Base-by-base conservation (phyloP, 2,797 vertebrate species). In the Aselliscus stoliczkanus region DNA sequence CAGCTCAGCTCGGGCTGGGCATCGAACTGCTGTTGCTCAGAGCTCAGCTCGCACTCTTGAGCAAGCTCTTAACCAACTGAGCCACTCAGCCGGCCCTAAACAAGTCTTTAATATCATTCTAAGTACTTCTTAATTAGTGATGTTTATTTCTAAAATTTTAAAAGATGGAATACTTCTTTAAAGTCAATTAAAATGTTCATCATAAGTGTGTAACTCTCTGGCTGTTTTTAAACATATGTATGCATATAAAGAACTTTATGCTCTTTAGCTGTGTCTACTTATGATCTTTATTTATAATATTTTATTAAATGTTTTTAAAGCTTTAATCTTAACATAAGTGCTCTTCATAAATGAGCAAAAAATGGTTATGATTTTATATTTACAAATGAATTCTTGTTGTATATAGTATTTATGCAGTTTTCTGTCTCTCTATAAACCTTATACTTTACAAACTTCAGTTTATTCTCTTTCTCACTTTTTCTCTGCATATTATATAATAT, bases 51-150 rank as follows among this genome's bases (percentile, higher is more conserved):
- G n/a, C n/a, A n/a, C n/a, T n/a, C n/a, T n/a, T n/a, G n/a, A n/a
- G n/a, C n/a, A n/a, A n/a, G n/a, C n/a, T n/a, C n/a, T n/a, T n/a
- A n/a, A n/a, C n/a, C n/a, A n/a, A n/a, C n/a, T n/a, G n/a, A n/a
- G n/a, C n/a, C n/a, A n/a, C n/a, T n/a, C n/a, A n/a, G n/a, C n/a
- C n/a, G n/a, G n/a, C n/a, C n/a, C n/a, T n/a, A n/a, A n/a, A 97
- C 44, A 92, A 97, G 93, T 97, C 82, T 97, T 95, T 96, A 96
- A 94, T 88, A 75, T 93, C 77, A 98, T 97, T 98, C 94, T 96
- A 85, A 93, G 23, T 88, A 97, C 90, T 95, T 91, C 97, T 93
- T 95, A 97, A 97, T 97, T 97, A 97, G 60, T 92, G 73, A 96
- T 87, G 29, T 37, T 90, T 95, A 79, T 73, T 97, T 97, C 77